These are phyloP conservation scores for Thalassaphorura encarpata DNA, from an alignment of 1,140 invertebrate species.

Conservation along the genomic window DNA sequence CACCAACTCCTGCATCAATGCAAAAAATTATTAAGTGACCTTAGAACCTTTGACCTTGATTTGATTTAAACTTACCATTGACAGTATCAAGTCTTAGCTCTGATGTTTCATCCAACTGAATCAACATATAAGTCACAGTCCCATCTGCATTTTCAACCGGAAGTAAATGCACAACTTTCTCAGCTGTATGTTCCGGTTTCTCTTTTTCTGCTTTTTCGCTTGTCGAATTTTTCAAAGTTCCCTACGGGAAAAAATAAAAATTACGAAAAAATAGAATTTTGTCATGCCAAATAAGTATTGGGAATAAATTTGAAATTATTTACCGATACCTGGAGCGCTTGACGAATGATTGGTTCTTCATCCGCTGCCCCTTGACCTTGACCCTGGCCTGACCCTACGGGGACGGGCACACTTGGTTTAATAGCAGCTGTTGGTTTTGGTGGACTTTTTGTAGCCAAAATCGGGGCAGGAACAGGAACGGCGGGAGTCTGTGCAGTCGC, in stretches of 20 bases:
- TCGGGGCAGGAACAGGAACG: too few species aligned
- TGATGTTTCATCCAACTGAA: constrained; percentile 8
- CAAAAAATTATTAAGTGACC: background rate
- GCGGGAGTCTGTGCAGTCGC: too few species aligned
- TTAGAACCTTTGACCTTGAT: background rate
- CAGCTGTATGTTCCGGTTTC: background rate
- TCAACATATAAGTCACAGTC: constrained; percentile 21
- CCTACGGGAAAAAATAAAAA: too few species aligned
- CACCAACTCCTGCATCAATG: too few species aligned
- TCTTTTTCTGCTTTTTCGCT: too few species aligned
- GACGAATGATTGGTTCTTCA: constrained; percentile 14
- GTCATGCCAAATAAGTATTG: too few species aligned
- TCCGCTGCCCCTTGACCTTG: background rate
- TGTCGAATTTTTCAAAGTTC: too few species aligned
- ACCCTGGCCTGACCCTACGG: too few species aligned
- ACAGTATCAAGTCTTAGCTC: constrained; percentile 8
- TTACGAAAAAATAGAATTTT: too few species aligned
- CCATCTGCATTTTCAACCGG: constrained; percentile 27
- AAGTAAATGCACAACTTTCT: constrained; percentile 25
- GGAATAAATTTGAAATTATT: too few species aligned
- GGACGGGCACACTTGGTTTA: too few species aligned
- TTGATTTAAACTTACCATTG: constrained; percentile 1
- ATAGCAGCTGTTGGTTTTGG: constrained; percentile 13
- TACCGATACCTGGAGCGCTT: too few species aligned
- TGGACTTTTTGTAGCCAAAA: background rate